Conservation (phyloP, 2,888 invertebrate species). For the Stenotaenia linearis region DNA sequence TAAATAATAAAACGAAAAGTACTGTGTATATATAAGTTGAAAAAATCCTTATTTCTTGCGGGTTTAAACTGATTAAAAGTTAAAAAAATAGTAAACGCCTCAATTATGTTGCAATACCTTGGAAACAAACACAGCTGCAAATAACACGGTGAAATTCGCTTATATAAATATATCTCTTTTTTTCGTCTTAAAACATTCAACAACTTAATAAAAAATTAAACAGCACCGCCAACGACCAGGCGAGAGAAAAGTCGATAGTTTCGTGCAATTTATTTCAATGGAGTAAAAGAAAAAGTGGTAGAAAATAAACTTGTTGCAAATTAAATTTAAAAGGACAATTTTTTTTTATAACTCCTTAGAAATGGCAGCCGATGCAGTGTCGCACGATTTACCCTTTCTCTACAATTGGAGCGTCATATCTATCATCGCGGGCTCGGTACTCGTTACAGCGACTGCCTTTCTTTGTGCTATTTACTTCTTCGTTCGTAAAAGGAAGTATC, state of each 20-base stretch:
- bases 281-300: not conserved
- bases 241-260: not conserved
- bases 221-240: not conserved
- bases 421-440: slow-evolving; percentile 27
- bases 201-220: not conserved
- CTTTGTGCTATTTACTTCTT: slow-evolving; percentile 34
- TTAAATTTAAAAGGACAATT: not conserved
- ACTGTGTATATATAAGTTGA: too few species aligned
- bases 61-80: too few species aligned
- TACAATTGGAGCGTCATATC: slow-evolving; percentile 33
- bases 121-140: not conserved
- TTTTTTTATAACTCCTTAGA: slow-evolving; percentile 7
- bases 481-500: slow-evolving; percentile 33
- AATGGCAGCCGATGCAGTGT: slow-evolving; percentile 31
- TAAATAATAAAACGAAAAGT: too few species aligned
- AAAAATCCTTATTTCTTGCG: too few species aligned
- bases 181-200: not conserved
- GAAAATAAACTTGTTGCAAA: not conserved
- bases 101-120: not conserved
- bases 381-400: slow-evolving; percentile 4
- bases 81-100: too few species aligned
- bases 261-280: not conserved
- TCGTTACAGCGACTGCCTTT: slow-evolving; percentile 27
- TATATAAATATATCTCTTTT: not conserved
- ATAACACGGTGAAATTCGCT: not conserved